phyloP scores from a whole-genome alignment of 1,140 invertebrate genomes.

The Hyles euphorbiae region DNA sequence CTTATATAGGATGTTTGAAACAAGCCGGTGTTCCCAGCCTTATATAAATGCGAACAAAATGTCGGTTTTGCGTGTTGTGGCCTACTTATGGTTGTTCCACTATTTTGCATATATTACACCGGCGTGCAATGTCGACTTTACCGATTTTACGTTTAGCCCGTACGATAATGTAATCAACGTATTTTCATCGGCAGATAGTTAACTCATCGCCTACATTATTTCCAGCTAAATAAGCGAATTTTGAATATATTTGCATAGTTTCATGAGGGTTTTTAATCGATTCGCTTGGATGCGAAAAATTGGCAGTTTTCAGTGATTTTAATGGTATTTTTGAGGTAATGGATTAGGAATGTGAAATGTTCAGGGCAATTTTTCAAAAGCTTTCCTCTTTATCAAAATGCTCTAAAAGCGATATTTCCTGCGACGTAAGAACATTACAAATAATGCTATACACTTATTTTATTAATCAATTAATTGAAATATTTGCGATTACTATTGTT shows the following conservation, averaged over 20 bases:
- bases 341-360: too few relatives aligned
- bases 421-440: too few relatives aligned
- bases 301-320: too few relatives aligned
- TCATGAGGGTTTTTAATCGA: too few relatives aligned
- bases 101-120: constrained; percentile 68
- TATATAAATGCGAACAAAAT: constrained; percentile 71
- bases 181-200: constrained; percentile 5
- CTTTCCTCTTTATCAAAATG: too few relatives aligned
- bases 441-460: too few relatives aligned
- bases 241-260: constrained; percentile 6
- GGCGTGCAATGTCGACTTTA: constrained; percentile 42
- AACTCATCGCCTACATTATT: constrained; percentile 5
- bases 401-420: too few relatives aligned
- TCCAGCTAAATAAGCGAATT: constrained; percentile 2
- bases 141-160: constrained; percentile 16
- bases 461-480: too few relatives aligned
- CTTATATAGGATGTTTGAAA: constrained; percentile 22
- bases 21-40: constrained; percentile 28
- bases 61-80: constrained; percentile 62
- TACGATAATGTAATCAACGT: constrained; percentile 14
- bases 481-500: too few relatives aligned
- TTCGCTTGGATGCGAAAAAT: too few relatives aligned
- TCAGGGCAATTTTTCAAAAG: too few relatives aligned
- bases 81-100: constrained; percentile 57
- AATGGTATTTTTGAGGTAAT: too few relatives aligned